Base-by-base conservation (phyloP, 2,797 vertebrate genomes). In the Poecilia wingei region DNA sequence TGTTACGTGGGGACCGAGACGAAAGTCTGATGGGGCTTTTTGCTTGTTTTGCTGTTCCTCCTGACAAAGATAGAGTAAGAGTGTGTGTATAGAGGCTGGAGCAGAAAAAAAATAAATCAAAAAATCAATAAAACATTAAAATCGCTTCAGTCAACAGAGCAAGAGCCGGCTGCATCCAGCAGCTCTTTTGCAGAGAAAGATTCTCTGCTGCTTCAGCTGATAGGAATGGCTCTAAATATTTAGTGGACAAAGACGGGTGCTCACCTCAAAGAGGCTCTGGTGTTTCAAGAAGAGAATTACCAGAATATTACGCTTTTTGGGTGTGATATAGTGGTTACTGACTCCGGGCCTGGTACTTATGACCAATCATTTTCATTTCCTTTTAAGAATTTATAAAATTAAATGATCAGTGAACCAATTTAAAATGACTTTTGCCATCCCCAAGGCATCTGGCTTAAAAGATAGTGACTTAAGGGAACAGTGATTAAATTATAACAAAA, bases 81-180 rank as follows among this genome's bases (percentile, higher is more conserved):
- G 92, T 94, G 94, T 93, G 93, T 91, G 85, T 95, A 92, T 88
- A 87, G 85, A 89, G 87, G 88, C 89, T 86, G 85, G 77, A 88
- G 88, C 90, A 86, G 88, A 95, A 89, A 89, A 95, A 95, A 91
- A 94, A 96, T 95, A 95, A 96, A 96, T 96, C 95, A 96, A 91
- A 91, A 91, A 91, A 94, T 95, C 93, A 94, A 95, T 95, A 94
- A 92, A 94, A 95, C 94, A 94, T 95, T 92, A 94, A 93, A 94
- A 91, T 93, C 94, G 93, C 96, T 92, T 94, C 51, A 95, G 95
- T 96, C 96, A 97, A 97, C 95, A 96, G 95, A 95, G 96, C 93
- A 92, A 94, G 86, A 95, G 89, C 2, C 96, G 94, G 95, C 94
- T 94, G 95, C 95, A 93, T 92, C 93, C 93, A 95, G 93, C 10